A percentile compares a stretch with the other conserved stretches of the same genome.
phyloP scores from a whole-genome alignment of 2,888 invertebrate species.

The Pherbina coryleti region DNA sequence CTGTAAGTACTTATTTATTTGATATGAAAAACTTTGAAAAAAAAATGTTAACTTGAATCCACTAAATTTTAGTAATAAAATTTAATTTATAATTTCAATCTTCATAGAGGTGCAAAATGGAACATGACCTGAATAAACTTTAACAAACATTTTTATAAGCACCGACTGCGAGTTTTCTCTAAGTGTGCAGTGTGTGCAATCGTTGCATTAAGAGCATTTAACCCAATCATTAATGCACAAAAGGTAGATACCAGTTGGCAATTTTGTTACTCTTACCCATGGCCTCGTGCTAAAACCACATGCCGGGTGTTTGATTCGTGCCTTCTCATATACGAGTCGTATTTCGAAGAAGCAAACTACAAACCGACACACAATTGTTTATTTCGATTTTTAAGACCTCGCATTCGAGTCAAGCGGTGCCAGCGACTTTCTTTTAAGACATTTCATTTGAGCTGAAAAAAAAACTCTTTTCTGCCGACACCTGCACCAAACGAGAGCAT shows the following conservation, averaged over 20 bases:
- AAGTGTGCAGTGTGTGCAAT: background rate
- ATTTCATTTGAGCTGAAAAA: background rate
- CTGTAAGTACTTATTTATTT: too few species aligned
- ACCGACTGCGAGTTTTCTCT: too few species aligned
- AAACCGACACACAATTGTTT: background rate
- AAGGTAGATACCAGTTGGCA: background rate
- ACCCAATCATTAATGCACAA: background rate
- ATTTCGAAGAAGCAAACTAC: background rate
- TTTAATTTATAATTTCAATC: too few species aligned
- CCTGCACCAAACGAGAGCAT: background rate
- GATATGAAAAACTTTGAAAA: too few species aligned
- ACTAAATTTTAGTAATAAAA: too few species aligned
- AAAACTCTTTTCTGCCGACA: background rate
- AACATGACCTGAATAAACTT: background rate
- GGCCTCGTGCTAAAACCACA: conserved; percentile 25
- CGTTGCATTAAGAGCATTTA: conserved; percentile 9
- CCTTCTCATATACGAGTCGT: background rate
- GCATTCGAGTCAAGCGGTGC: background rate
- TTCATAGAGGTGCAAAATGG: too few species aligned
- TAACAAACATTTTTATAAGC: background rate
- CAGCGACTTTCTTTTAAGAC: background rate
- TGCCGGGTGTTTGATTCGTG: conserved; percentile 25
- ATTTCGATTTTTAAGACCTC: background rate
- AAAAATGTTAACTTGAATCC: too few species aligned
- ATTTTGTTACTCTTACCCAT: background rate